Evolutionary conservation across 2,797 vertebrate species (phyloP).

Genomic region (Danio aesculapii): DNA sequence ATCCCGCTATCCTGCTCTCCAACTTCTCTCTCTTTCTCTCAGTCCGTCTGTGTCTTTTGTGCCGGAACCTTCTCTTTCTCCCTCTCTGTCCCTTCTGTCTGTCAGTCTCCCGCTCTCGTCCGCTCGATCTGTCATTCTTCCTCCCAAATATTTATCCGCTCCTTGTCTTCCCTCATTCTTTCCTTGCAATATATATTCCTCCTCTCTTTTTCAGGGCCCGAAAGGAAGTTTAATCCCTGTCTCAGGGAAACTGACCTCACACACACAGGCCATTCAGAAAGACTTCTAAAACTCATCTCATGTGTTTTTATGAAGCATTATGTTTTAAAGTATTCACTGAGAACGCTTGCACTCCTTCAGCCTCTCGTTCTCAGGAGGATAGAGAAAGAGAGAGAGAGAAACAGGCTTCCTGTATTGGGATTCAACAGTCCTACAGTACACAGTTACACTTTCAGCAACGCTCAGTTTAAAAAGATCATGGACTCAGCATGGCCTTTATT

Average conservation of each 20-base stretch:
- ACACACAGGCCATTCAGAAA: conserved; percentile 54
- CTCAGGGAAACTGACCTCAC: conserved; percentile 53
- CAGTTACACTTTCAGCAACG: background rate
- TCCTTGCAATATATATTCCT: conserved; percentile 56
- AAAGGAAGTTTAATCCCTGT: conserved; percentile 63
- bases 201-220: conserved; percentile 56
- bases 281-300: conserved; percentile 88
- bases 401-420: conserved; percentile 60
- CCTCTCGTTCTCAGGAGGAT: conserved; percentile 59
- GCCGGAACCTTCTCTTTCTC: conserved; percentile 45
- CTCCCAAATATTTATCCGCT: conserved; percentile 59
- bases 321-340: conserved; percentile 84
- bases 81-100: conserved; percentile 56
- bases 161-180: conserved; percentile 57
- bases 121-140: conserved; percentile 57
- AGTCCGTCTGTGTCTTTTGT: conserved; percentile 48
- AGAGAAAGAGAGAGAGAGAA: conserved; percentile 53
- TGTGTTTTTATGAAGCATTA: conserved; percentile 81
- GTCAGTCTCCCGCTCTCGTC: conserved; percentile 53
- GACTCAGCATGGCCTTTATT: background rate
- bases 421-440: background rate
- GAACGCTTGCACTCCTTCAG: conserved; percentile 53
- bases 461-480: conserved; percentile 24
- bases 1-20: conserved; percentile 41
- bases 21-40: conserved; percentile 48